Conservation (phyloP, 2,888 invertebrate species). For the Sminthurinus aureus region DNA sequence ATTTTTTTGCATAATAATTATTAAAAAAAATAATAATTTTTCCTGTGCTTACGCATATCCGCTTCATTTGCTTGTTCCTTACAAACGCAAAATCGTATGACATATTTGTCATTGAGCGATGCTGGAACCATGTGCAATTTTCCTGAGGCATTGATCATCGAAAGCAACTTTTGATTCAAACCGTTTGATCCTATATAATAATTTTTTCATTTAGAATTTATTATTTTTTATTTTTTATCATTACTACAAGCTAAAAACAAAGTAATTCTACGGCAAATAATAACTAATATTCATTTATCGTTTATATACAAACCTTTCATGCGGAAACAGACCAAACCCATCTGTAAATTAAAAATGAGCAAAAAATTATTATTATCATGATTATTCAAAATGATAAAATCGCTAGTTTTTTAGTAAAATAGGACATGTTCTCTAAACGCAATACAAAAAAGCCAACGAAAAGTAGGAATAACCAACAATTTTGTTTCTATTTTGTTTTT, state of each 20-base stretch:
- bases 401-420: neutral
- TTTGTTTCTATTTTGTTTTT: too few species aligned
- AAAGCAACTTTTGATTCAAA: conserved; percentile 77
- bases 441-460: neutral
- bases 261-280: too few species aligned
- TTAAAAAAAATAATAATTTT: neutral
- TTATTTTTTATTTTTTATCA: too few species aligned
- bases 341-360: conserved; percentile 59
- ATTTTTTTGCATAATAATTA: neutral
- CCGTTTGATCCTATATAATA: conserved; percentile 68
- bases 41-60: conserved; percentile 53
- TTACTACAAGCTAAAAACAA: too few species aligned
- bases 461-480: too few species aligned
- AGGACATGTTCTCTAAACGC: neutral
- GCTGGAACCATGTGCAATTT: conserved; percentile 88
- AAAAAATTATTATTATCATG: neutral
- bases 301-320: conserved; percentile 65
- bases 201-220: too few species aligned
- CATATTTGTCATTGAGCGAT: conserved; percentile 76
- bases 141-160: conserved; percentile 82
- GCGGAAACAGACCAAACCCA: conserved; percentile 82
- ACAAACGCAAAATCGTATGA: conserved; percentile 81
- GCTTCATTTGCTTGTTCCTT: conserved; percentile 77
- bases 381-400: neutral
- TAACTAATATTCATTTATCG: too few species aligned